A percentile compares a stretch with the other conserved stretches of the same genome.
phyloP scores from a whole-genome alignment of 23 tunicate genomes.

The Phallusia fumigata region DNA sequence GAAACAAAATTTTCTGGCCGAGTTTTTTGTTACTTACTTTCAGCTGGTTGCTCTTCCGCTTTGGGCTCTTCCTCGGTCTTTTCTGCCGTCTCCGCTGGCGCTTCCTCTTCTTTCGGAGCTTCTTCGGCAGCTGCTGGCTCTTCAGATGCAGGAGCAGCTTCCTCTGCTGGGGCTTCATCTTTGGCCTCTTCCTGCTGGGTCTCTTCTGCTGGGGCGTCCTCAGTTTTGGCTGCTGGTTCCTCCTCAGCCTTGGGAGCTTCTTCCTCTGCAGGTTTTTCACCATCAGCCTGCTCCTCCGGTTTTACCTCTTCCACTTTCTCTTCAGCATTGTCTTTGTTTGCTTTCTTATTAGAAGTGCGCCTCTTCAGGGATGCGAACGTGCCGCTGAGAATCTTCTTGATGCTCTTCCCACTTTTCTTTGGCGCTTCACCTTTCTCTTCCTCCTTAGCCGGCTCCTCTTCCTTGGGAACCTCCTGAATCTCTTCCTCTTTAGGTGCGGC shows the following conservation, averaged over 20 bases:
- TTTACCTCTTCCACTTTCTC: slow-evolving; percentile 33
- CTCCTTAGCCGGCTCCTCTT: slow-evolving; percentile 1
- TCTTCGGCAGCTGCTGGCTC: slow-evolving; percentile 5
- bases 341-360: slow-evolving; percentile 43
- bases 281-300: slow-evolving; percentile 7
- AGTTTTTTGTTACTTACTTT: not conserved
- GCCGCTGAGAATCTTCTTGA: slow-evolving; percentile 42
- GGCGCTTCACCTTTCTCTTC: slow-evolving; percentile 17
- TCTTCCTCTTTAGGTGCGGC: not conserved
- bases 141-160: slow-evolving; percentile 14
- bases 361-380: slow-evolving; percentile 41
- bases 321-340: slow-evolving; percentile 30
- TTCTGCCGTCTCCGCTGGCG: not conserved
- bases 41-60: not conserved
- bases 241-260: slow-evolving; percentile 8
- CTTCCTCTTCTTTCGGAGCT: slow-evolving; percentile 20
- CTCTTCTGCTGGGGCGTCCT: slow-evolving; percentile 18
- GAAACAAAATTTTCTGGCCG: not conserved
- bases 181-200: slow-evolving; percentile 5
- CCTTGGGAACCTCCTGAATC: slow-evolving; percentile 18
- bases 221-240: slow-evolving; percentile 7
- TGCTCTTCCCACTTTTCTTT: slow-evolving; percentile 39
- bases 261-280: slow-evolving; percentile 14
- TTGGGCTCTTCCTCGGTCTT: slow-evolving; percentile 20
- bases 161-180: slow-evolving; percentile 11